Evolutionary conservation across 2,888 invertebrate genomes (phyloP), one percentile per base, ranked within the genome.

Genomic region (Dolichopus griseipennis): DNA sequence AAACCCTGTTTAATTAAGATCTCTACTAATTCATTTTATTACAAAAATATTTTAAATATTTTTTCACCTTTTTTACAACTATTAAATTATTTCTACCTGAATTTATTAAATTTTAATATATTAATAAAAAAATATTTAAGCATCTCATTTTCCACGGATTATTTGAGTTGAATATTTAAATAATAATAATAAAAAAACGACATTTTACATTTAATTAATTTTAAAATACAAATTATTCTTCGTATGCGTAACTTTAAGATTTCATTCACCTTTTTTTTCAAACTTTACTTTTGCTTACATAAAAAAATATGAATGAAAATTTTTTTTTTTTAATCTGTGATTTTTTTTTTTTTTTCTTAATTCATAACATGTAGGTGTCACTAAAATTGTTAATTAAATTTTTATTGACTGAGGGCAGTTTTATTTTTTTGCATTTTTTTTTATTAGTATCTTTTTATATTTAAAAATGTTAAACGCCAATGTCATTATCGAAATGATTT

Each of bases 341-440:
- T 43, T 43, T 43, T 9, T 43, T 43, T 43, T 43, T 43, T 15
- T 43, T 15, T 43, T 43, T 43, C 12, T 43, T 15, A 10, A 4
- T 43, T 10, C 7, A 43, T 43, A 4, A 2, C 52, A 52, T 52
- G 52, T 52, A 52, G 52, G 52, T 52, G 52, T 52, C n/a, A 52
- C 52, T 52, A 18, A 3, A 52, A 18, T 18, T 6, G 15, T 52
- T 9, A 52, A 52, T 52, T 52, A 52, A 52, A 52, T 12, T 18
- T 52, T 52, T 52, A 52, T 52, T 52, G 52, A 52, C 52, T 52
- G 52, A 52, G 52, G 52, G 52, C 52, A 52, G 52, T 52, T 52
- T 52, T 52, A 52, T 12, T 52, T n/a, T n/a, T n/a, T 52, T 52
- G 52, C 52, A 52, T 52, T 52, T 52, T 15, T n/a, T 18, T 52